Conservation (phyloP, 2,113 vertebrate genomes). For the Orcinus orca region DNA sequence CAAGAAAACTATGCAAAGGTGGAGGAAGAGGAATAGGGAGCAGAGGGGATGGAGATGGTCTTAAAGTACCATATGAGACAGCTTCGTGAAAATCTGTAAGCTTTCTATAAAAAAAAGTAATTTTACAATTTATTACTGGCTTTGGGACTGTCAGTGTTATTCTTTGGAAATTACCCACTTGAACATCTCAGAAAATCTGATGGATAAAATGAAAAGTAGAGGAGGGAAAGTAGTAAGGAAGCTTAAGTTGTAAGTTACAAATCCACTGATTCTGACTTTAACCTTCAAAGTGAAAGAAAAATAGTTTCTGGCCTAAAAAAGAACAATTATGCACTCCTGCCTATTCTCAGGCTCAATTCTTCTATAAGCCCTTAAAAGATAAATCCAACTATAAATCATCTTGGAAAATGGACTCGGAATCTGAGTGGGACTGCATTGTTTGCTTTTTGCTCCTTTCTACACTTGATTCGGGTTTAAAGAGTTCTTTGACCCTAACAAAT, state of each 20-base stretch:
- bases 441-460: conserved; percentile 46
- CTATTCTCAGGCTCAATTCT: conserved; percentile 61
- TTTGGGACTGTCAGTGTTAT: conserved; percentile 50
- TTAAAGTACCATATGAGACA: neutral
- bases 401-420: conserved; percentile 53
- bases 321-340: conserved; percentile 61
- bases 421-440: neutral
- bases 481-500: conserved; percentile 18
- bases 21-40: neutral
- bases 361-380: conserved; percentile 64
- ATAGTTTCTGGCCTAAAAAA: conserved; percentile 41
- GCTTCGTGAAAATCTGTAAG: conserved; percentile 5
- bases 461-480: conserved; percentile 49
- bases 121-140: conserved; percentile 39
- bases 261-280: conserved; percentile 62
- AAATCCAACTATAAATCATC: conserved; percentile 61
- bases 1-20: neutral
- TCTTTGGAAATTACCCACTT: conserved; percentile 61
- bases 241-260: conserved; percentile 64
- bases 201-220: conserved; percentile 56
- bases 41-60: neutral
- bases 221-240: conserved; percentile 64
- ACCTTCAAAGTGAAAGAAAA: conserved; percentile 70
- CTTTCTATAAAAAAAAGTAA: conserved; percentile 50
- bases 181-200: conserved; percentile 63